phyloP scores from a whole-genome alignment of 2,888 invertebrate species.

The Drosophila algonquin region DNA sequence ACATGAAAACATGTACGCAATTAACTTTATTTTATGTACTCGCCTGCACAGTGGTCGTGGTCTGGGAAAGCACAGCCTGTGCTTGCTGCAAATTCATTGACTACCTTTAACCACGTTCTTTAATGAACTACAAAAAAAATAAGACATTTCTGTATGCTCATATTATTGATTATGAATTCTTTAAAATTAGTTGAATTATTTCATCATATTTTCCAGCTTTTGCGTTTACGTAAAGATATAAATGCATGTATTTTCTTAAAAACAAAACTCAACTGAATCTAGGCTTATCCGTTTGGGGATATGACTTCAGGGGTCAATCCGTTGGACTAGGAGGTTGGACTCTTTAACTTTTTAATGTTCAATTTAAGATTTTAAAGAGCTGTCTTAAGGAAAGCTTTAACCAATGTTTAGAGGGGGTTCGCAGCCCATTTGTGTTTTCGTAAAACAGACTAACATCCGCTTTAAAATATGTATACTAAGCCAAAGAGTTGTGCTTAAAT shows the following conservation, averaged over 20 bases:
- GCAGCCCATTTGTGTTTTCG: not conserved
- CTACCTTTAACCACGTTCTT: not conserved
- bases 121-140: not conserved
- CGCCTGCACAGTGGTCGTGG: constrained; percentile 8
- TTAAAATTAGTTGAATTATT: no score
- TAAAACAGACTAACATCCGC: not conserved
- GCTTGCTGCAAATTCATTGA: constrained; percentile 11
- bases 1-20: constrained; percentile 41
- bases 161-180: not conserved
- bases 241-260: no score
- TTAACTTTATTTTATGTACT: constrained; percentile 47
- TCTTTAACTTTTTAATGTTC: not conserved
- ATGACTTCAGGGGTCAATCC: no score
- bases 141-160: not conserved
- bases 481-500: constrained; percentile 41
- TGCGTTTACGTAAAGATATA: no score
- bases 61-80: not conserved
- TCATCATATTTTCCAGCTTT: no score
- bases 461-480: constrained; percentile 12
- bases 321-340: not conserved
- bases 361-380: no score
- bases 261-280: no score
- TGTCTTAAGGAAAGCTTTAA: no score
- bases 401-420: not conserved
- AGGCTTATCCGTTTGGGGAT: no score